Conservation (phyloP, 2,113 vertebrate genomes). For the Burhinus oedicnemus region DNA sequence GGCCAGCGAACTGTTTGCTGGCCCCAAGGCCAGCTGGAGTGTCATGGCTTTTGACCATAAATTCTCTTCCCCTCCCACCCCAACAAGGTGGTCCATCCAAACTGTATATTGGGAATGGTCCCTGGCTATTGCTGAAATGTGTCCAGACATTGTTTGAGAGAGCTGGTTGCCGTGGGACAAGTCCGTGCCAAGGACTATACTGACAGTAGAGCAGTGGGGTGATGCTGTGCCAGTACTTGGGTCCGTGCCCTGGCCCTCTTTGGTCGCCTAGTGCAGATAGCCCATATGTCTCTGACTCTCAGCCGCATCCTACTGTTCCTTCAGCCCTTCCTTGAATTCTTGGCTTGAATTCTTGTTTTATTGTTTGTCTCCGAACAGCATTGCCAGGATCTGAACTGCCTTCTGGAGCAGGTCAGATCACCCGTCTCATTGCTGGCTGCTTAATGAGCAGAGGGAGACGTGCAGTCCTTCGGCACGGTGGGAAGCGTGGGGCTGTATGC, state of each 20-base stretch:
- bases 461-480: fast-evolving
- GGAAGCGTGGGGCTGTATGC: not conserved
- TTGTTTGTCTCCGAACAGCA: not conserved
- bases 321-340: conserved; percentile 18
- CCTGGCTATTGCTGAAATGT: not conserved
- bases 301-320: not conserved
- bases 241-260: not conserved
- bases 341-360: conserved; percentile 7
- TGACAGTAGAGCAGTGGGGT: not conserved
- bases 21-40: not conserved
- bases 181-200: not conserved
- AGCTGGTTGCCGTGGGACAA: not conserved
- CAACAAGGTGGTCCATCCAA: not conserved
- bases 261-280: not conserved
- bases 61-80: not conserved
- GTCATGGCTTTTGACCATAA: not conserved
- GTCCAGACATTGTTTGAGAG: not conserved
- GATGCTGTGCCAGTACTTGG: conserved; percentile 11
- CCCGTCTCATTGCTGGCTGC: not conserved
- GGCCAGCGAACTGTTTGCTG: not conserved
- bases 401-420: not conserved
- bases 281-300: not conserved
- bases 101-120: not conserved
- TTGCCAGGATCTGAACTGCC: not conserved
- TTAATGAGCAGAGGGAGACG: not conserved